Evolutionary conservation across 2,888 invertebrate genomes (phyloP), one percentile per base, ranked within the genome.

Genomic region (Drosophila anomalata): DNA sequence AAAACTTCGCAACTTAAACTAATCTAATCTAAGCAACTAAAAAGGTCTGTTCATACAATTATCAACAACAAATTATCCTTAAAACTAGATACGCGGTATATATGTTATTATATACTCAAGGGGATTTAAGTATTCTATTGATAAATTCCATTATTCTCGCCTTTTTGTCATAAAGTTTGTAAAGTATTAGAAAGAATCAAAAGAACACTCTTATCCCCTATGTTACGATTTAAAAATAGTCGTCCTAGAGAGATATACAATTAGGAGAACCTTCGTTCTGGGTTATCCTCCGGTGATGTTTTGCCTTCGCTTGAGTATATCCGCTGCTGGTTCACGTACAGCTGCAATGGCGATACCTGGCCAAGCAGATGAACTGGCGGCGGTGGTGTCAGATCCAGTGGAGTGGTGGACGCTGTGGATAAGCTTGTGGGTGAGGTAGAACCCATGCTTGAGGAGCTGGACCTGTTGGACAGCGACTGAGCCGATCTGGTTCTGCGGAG

Each of bases 401-500:
- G 77, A 0, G 82, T 78, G 11, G 79, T 75, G 1, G 86, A 81
- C 3, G 63, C 58, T 4, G 71, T 82, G n/a, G 83, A 80, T 3
- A 79, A 31, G 11, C 79, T 78, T 2, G 81, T 73, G 0, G 70
- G 66, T 2, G 81, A 71, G 11, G 75, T 65, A 12, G 86, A 78
- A 24, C 79, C 72, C 12, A 74, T 78, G 48, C 81, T 82, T 2
- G 79, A 83, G 7, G 74, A 61, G 26, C 81, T 81, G 2, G 82
- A 82, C 1, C 75, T 76, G 5, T 71, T 57, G 11, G 85, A 83
- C 2, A 84, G 61, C 0, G 84, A 83, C 17, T 83, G 81, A 0
- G 86, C 85, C 7, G 84, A 84, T 0, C 86, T 79, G 2, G 84
- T 74, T 24, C 86, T 50, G 0, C 84, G 53, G 31, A 85, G 24